phyloP scores from a whole-genome alignment of 2,113 vertebrate species.

The Hemiscyllium ocellatum region DNA sequence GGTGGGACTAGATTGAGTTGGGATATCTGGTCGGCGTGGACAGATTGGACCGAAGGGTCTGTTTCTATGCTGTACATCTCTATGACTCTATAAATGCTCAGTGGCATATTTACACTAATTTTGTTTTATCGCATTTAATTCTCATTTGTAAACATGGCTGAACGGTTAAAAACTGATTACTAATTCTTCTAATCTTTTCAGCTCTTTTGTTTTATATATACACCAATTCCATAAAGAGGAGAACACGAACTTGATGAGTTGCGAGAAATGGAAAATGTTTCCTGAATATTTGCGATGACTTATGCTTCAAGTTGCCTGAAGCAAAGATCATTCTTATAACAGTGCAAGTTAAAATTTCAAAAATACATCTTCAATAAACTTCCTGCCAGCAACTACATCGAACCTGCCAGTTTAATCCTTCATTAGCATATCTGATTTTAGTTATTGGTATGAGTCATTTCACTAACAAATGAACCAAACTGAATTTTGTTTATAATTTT shows the following conservation, averaged over 20 bases:
- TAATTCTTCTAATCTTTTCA: background rate
- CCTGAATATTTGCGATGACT: background rate
- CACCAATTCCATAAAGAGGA: background rate
- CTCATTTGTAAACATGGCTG: background rate
- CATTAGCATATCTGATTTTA: background rate
- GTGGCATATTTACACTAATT: background rate
- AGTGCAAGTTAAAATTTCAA: background rate
- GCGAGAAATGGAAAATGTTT: background rate
- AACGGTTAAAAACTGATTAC: background rate
- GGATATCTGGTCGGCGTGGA: too few relatives aligned
- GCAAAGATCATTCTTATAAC: background rate
- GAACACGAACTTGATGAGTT: background rate
- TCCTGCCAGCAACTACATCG: background rate
- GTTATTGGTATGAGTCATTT: background rate
- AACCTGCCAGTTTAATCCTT: background rate
- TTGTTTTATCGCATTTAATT: background rate
- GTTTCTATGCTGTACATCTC: too few relatives aligned
- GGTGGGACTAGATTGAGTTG: too few relatives aligned
- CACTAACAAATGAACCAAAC: background rate
- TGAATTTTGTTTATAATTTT: background rate
- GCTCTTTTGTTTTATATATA: background rate
- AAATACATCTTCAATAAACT: background rate
- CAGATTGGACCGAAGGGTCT: too few relatives aligned
- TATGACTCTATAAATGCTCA: background rate
- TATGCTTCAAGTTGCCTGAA: background rate